Conservation (phyloP, 2,113 vertebrate species). For the Pangasianodon gigas region DNA sequence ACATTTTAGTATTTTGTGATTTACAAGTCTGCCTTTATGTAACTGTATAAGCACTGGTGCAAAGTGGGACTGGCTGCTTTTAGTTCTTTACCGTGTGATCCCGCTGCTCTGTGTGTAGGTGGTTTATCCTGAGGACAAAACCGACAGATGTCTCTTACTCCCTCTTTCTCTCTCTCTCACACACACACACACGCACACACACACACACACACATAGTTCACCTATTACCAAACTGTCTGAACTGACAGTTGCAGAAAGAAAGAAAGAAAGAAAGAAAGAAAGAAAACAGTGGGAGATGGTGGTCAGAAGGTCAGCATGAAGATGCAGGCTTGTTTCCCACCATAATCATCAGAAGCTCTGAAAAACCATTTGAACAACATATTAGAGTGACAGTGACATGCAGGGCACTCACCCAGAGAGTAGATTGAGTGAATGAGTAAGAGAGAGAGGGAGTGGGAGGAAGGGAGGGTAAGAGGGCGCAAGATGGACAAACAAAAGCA, state of each 20-base stretch:
- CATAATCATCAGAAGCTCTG: neutral
- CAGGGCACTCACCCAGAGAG: slow-evolving; percentile 10
- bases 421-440: slow-evolving; percentile 10
- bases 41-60: slow-evolving; percentile 67
- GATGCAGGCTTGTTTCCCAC: neutral
- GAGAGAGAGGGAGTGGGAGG: slow-evolving; percentile 2
- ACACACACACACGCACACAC: slow-evolving; percentile 25
- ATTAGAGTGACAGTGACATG: slow-evolving; percentile 3
- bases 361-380: slow-evolving; percentile 10
- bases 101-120: slow-evolving; percentile 70
- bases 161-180: neutral
- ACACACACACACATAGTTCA: slow-evolving; percentile 2
- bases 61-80: slow-evolving; percentile 63
- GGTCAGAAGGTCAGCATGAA: neutral
- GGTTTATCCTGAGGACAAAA: slow-evolving; percentile 66
- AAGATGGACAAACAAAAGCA: neutral
- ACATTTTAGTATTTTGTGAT: slow-evolving; percentile 37
- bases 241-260: neutral
- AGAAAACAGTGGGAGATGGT: neutral
- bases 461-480: neutral
- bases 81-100: slow-evolving; percentile 61
- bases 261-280: neutral
- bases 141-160: slow-evolving; percentile 52
- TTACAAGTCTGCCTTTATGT: slow-evolving; percentile 63
- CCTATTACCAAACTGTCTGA: neutral